Evolutionary conservation across 2,113 vertebrate genomes (phyloP).

Genomic region (Lanius ludovicianus): DNA sequence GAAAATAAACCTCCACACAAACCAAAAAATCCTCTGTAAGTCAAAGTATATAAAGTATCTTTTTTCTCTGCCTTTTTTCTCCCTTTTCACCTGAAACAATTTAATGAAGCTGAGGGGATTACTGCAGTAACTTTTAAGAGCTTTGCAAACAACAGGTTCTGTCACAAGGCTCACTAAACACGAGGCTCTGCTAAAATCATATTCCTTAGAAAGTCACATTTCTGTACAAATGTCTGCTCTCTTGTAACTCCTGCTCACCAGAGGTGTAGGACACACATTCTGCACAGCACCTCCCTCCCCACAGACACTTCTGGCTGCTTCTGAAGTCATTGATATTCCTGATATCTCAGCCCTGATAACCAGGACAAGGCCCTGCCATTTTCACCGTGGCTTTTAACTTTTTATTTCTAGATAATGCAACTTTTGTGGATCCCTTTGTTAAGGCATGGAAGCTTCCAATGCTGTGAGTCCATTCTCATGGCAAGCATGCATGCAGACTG

Average conservation of each 20-base stretch:
- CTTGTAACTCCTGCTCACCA: not conserved
- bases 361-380: not conserved
- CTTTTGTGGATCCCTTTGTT: not conserved
- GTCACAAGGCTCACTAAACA: not conserved
- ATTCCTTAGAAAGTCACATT: not conserved
- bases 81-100: not conserved
- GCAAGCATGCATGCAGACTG: not conserved
- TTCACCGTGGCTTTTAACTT: not conserved
- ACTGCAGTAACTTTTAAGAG: not conserved
- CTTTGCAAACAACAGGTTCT: not conserved
- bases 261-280: not conserved
- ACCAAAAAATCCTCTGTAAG: not conserved
- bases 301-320: not conserved
- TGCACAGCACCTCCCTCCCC: not conserved
- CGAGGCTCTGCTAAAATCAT: not conserved
- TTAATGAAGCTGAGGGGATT: not conserved
- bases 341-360: not conserved
- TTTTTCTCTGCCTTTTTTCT: not conserved
- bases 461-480: not conserved
- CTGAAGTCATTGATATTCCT: not conserved
- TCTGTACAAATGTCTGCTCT: not conserved
- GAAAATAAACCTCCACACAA: rapidly evolving
- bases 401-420: not conserved
- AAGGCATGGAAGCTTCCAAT: not conserved
- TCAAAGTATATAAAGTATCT: not conserved